A percentile compares a stretch with the other conserved stretches of the same genome.
Conservation (phyloP, 1,140 invertebrate genomes). For the Temnothorax longispinosus region DNA sequence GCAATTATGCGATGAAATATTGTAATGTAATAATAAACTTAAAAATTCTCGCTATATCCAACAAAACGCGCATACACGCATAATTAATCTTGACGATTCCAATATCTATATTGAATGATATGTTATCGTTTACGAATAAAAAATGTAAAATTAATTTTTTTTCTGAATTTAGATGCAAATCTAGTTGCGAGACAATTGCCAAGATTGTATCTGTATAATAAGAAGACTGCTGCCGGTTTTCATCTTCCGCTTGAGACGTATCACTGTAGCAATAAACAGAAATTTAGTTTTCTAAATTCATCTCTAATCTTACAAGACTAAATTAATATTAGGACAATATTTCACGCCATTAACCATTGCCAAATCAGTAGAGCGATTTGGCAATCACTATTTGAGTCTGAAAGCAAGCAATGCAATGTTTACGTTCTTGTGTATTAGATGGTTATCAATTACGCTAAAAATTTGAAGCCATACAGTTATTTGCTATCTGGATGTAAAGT, state of each 20-base stretch:
- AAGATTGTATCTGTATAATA: slow-evolving; percentile 12
- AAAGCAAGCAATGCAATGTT: slow-evolving; percentile 57
- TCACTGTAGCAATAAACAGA: slow-evolving; percentile 27
- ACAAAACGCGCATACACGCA: neutral
- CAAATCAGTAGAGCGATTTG: slow-evolving; percentile 55
- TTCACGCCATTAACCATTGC: slow-evolving; percentile 67
- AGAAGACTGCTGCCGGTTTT: slow-evolving; percentile 30
- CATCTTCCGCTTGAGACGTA: slow-evolving; percentile 37
- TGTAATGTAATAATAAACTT: slow-evolving; percentile 20
- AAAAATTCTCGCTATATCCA: neutral
- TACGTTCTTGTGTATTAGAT: slow-evolving; percentile 14
- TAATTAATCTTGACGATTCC: slow-evolving; percentile 19
- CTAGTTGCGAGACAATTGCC: slow-evolving; percentile 17
- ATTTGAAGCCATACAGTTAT: slow-evolving; percentile 48
- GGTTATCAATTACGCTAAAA: slow-evolving; percentile 22
- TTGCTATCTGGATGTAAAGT: slow-evolving; percentile 44
- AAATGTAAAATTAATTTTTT: slow-evolving; percentile 25
- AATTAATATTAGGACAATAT: slow-evolving; percentile 61
- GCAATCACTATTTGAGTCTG: slow-evolving; percentile 60
- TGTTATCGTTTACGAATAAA: neutral
- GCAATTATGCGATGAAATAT: slow-evolving; percentile 67
- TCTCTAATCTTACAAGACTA: slow-evolving; percentile 27
- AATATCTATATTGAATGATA: slow-evolving; percentile 12
- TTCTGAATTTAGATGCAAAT: slow-evolving; percentile 40
- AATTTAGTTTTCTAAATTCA: slow-evolving; percentile 28